A percentile compares a stretch with the other conserved stretches of the same genome.
Conservation (phyloP, 2,888 invertebrate species). For the Dascillus cervinus region DNA sequence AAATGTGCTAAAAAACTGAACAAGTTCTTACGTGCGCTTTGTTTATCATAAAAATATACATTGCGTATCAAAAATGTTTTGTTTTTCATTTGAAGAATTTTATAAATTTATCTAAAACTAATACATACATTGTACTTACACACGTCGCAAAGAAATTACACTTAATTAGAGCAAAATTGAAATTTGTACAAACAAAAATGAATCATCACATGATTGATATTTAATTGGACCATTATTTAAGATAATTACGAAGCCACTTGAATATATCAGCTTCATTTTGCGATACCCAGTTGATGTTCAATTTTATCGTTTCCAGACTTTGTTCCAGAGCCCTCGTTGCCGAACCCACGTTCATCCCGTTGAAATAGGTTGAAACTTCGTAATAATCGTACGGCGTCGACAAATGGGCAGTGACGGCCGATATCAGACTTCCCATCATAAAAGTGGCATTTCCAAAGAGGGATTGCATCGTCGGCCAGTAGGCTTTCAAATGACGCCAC, state of each 20-base stretch:
- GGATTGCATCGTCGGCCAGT: conserved; percentile 57
- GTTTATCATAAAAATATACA: too few species aligned
- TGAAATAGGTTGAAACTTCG: conserved; percentile 52
- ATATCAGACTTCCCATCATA: conserved; percentile 56
- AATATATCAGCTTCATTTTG: conserved; percentile 50
- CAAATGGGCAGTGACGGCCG: conserved; percentile 57
- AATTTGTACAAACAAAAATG: not conserved
- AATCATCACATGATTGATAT: conserved; percentile 6
- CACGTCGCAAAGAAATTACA: conserved; percentile 6
- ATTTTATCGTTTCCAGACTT: conserved; percentile 70
- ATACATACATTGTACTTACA: conserved; percentile 8
- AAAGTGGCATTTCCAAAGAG: conserved; percentile 58
- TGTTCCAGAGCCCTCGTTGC: conserved; percentile 54
- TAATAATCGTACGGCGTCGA: conserved; percentile 68
- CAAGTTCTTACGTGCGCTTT: too few species aligned
- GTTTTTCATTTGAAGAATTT: too few species aligned
- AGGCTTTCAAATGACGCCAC: conserved; percentile 65
- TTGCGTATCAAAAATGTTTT: too few species aligned
- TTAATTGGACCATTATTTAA: conserved; percentile 17
- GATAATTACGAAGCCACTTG: conserved; percentile 37
- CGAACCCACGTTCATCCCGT: conserved; percentile 42
- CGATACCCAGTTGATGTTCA: conserved; percentile 75
- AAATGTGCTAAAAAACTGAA: too few species aligned
- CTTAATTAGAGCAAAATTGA: too few species aligned
- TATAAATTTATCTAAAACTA: too few species aligned